phyloP scores from a whole-genome alignment of 2,113 vertebrate genomes.

The Motacilla alba region DNA sequence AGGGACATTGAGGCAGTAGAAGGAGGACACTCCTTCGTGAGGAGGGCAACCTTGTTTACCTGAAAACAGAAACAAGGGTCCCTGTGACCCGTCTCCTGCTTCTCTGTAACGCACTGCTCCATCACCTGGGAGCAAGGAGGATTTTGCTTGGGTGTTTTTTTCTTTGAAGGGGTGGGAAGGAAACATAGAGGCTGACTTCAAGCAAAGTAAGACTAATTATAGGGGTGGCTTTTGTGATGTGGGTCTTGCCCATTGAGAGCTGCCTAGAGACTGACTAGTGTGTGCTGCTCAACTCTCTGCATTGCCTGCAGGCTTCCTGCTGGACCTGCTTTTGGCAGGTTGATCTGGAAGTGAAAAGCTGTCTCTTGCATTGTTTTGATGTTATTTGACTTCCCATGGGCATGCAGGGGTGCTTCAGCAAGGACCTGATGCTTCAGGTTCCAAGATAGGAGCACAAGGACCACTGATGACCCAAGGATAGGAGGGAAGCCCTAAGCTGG shows the following conservation, averaged over 20 bases:
- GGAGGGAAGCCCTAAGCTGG: not conserved
- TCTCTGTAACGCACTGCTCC: not conserved
- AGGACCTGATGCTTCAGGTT: not conserved
- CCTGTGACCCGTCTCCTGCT: not conserved
- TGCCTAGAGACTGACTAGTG: not conserved
- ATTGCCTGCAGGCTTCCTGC: not conserved
- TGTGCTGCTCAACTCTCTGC: not conserved
- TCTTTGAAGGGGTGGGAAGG: not conserved
- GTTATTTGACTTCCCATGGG: not conserved
- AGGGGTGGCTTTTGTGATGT: not conserved
- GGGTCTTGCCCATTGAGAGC: not conserved
- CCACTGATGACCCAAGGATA: not conserved
- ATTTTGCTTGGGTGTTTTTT: not conserved
- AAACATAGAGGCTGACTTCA: not conserved
- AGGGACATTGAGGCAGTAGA: not conserved
- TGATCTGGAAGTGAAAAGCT: not conserved
- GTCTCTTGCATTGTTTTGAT: not conserved
- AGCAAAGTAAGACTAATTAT: not conserved
- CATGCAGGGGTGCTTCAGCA: not conserved
- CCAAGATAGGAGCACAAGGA: not conserved
- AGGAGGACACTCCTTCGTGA: not conserved
- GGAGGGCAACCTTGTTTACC: not conserved
- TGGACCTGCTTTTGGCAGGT: not conserved
- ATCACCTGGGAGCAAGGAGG: not conserved
- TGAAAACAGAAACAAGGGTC: not conserved